Evolutionary conservation across 2,113 vertebrate species (phyloP).

Genomic region (Platysteira castanea): DNA sequence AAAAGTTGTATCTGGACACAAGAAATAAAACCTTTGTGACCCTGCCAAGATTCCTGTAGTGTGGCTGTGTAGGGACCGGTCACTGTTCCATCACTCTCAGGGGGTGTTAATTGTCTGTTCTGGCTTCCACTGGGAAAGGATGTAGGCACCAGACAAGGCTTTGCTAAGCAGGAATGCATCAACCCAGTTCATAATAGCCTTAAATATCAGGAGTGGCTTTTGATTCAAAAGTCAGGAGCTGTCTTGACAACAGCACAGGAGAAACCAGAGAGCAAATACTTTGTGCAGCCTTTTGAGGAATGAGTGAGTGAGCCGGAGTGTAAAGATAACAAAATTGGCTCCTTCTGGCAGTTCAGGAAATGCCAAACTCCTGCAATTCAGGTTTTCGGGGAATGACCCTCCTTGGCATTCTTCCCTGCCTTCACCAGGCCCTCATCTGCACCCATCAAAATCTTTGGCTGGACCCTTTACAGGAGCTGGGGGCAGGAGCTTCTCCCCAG

Average conservation of each 20-base stretch:
- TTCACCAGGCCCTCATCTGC: neutral
- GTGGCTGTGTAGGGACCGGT: neutral
- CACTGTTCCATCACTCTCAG: neutral
- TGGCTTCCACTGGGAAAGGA: neutral
- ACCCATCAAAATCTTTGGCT: neutral
- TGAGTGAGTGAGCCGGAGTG: neutral
- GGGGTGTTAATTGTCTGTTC: neutral
- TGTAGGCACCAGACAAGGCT: neutral
- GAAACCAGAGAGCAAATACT: neutral
- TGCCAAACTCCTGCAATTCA: neutral
- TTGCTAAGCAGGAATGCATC: neutral
- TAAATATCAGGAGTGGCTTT: neutral
- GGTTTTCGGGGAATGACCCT: neutral
- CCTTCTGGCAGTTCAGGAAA: neutral
- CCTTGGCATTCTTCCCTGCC: neutral
- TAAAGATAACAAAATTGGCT: neutral
- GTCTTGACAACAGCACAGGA: neutral
- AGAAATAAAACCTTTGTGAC: neutral
- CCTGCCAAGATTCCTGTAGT: neutral
- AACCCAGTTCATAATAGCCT: neutral
- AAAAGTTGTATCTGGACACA: neutral
- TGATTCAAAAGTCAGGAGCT: neutral
- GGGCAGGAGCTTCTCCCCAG: neutral
- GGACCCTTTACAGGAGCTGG: neutral
- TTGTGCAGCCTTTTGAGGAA: neutral